A percentile compares a stretch with the other conserved stretches of the same genome.
These are phyloP conservation scores for Hemistola chrysoprasaria DNA, from an alignment of 2,888 invertebrate species.

Conservation along the genomic window DNA sequence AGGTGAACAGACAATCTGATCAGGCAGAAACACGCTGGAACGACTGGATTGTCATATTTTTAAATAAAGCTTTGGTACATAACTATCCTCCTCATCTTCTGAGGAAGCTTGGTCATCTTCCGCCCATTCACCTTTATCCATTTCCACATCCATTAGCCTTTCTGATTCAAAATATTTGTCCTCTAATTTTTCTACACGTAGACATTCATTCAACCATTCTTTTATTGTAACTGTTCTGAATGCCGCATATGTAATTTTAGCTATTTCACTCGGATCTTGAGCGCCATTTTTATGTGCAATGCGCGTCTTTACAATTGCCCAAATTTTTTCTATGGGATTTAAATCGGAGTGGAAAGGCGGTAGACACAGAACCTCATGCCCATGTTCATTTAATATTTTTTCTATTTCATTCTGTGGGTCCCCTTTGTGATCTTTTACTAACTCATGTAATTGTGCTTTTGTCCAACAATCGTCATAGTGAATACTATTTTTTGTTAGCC, in stretches of 20 bases:
- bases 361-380: constrained; percentile 16
- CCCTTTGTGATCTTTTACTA: constrained; percentile 8
- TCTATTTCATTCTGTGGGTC: constrained; percentile 15
- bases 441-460: constrained; percentile 9
- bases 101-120: too few relatives aligned
- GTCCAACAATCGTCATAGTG: constrained; percentile 13
- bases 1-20: too few relatives aligned
- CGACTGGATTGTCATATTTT: too few relatives aligned
- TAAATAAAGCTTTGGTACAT: too few relatives aligned
- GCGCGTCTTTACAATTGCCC: constrained; percentile 18
- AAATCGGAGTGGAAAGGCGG: constrained; percentile 11
- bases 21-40: too few relatives aligned
- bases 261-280: constrained; percentile 17
- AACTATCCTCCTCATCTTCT: too few relatives aligned
- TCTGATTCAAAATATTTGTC: constrained; percentile 17
- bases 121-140: too few relatives aligned
- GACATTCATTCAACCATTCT: constrained; percentile 18
- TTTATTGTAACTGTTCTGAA: constrained; percentile 16
- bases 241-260: constrained; percentile 13
- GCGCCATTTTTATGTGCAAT: constrained; percentile 19
- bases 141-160: constrained; percentile 12
- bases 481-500: constrained; percentile 11
- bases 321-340: constrained; percentile 17
- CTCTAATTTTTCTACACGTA: constrained; percentile 15
- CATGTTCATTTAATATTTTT: constrained; percentile 11